phyloP scores from a whole-genome alignment of 2,888 invertebrate species.

The Leptinotarsa juncta region DNA sequence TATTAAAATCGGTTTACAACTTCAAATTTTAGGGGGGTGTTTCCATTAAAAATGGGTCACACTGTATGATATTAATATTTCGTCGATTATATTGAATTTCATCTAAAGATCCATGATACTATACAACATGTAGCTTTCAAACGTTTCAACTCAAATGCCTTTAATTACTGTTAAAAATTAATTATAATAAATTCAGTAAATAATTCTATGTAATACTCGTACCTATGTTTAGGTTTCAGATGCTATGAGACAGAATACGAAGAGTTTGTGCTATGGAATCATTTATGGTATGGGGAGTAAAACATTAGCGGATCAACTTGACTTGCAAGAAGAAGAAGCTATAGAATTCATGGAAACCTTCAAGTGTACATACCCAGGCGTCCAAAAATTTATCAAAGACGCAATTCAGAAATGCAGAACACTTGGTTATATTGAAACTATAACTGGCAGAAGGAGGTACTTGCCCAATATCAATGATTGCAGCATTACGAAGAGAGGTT shows the following conservation, averaged over 20 bases:
- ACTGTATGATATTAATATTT: too few species aligned
- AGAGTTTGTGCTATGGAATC: constrained; percentile 95
- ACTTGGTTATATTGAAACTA: constrained; percentile 85
- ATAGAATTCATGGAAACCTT: constrained; percentile 83
- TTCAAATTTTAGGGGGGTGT: too few species aligned
- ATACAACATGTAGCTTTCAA: too few species aligned
- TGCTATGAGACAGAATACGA: constrained; percentile 85
- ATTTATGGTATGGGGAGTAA: constrained; percentile 96
- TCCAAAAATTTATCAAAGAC: constrained; percentile 73
- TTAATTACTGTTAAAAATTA: too few species aligned
- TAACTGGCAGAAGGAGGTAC: constrained; percentile 82
- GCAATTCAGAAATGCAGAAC: constrained; percentile 72
- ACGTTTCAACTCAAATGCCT: too few species aligned
- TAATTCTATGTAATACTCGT: background rate
- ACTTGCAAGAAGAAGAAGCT: constrained; percentile 84
- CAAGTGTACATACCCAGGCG: constrained; percentile 79
- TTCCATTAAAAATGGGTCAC: too few species aligned
- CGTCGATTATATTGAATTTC: too few species aligned
- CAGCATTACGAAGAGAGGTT: constrained; percentile 72
- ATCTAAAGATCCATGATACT: too few species aligned
- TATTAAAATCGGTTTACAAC: too few species aligned
- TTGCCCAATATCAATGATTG: constrained; percentile 80
- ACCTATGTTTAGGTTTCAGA: constrained; percentile 73
- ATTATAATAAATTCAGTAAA: background rate
- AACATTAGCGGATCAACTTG: constrained; percentile 82